Evolutionary conservation across 2,113 vertebrate species (phyloP), one percentile per base, ranked within the genome.

Genomic region (Cyanocitta stelleri): DNA sequence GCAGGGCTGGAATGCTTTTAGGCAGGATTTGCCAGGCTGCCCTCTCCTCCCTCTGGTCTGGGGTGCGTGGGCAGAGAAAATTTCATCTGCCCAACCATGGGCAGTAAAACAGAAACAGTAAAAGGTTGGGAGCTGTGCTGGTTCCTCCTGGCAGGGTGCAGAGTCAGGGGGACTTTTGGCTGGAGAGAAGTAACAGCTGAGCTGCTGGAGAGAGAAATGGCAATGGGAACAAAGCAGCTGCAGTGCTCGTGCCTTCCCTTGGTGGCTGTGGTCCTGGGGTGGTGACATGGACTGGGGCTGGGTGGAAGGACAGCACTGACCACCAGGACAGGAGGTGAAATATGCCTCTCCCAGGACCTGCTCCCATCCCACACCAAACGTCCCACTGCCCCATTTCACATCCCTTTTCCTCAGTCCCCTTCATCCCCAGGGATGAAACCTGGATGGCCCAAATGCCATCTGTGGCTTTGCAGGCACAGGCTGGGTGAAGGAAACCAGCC

Each of bases 241-340:
- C 69, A 82, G n/a, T 5, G 7, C 49, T 49, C 0, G 0, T 49
- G 49, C 43, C 17, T 22, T 59, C 26, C 35, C 8, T 1, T 29
- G 68, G 59, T 33, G 37, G 66, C 8, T 1, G 10, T 9, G 13
- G 52, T 46, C 48, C 35, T 61, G 48, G 43, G 4, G 8, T 16
- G 29, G 24, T 7, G 18, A 51, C 33, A 11, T 6, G 29, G 35
- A 8, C 29, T 10, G 24, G 35, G 32, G 6, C 30, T 86, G 76
- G 4, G 7, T 41, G 13, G 6, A 3, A 23, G 17, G 17, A 80
- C 63, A 73, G 46, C 2, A 6, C 64, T 74, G 79, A 32, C 10
- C 37, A 54, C 27, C 1, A 4, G n/a, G 43, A 46, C 1, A 3
- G 32, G 43, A 85, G 23, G 61, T 67, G 48, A 37, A 63, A 83